A percentile compares a stretch with the other conserved stretches of the same genome.
Evolutionary conservation across 2,888 invertebrate genomes (phyloP).

Genomic region (Boloria selene): DNA sequence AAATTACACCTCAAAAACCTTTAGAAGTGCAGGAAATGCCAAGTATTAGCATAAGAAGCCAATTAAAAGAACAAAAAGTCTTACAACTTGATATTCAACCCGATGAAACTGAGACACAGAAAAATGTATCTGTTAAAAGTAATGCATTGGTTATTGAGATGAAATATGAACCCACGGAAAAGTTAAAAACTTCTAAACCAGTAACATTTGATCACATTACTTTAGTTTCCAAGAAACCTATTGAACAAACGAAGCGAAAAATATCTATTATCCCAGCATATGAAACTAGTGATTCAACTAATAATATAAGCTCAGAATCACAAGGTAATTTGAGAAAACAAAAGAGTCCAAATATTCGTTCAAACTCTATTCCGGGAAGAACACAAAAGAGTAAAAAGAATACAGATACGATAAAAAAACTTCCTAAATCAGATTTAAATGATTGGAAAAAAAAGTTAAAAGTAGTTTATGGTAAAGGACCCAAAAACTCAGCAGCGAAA

Average conservation of each 20-base stretch:
- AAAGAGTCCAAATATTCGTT: constrained; percentile 43
- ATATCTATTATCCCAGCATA: constrained; percentile 64
- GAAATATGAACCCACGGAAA: constrained; percentile 48
- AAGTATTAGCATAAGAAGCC: constrained; percentile 75
- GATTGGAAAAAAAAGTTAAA: constrained; percentile 70
- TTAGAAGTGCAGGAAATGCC: constrained; percentile 76
- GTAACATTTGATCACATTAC: constrained; percentile 28
- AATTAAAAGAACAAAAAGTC: constrained; percentile 75
- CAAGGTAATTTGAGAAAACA: constrained; percentile 43
- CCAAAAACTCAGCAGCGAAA: constrained; percentile 46
- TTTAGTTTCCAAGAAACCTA: constrained; percentile 7
- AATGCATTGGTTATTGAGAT: constrained; percentile 64
- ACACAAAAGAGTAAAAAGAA: constrained; percentile 31
- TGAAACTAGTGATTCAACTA: constrained; percentile 67
- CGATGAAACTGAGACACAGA: constrained; percentile 45
- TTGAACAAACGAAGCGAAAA: constrained; percentile 48
- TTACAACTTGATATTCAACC: constrained; percentile 77
- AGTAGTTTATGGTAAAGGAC: constrained; percentile 58
- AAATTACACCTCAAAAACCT: constrained; percentile 43
- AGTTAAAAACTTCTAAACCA: constrained; percentile 19
- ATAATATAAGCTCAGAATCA: constrained; percentile 57
- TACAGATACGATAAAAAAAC: constrained; percentile 46
- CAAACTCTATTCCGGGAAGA: constrained; percentile 20
- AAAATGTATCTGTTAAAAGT: constrained; percentile 45
- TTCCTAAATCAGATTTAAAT: constrained; percentile 53